These are phyloP conservation scores for Dicycla oo DNA, from an alignment of 2,888 invertebrate genomes.

Conservation along the genomic window DNA sequence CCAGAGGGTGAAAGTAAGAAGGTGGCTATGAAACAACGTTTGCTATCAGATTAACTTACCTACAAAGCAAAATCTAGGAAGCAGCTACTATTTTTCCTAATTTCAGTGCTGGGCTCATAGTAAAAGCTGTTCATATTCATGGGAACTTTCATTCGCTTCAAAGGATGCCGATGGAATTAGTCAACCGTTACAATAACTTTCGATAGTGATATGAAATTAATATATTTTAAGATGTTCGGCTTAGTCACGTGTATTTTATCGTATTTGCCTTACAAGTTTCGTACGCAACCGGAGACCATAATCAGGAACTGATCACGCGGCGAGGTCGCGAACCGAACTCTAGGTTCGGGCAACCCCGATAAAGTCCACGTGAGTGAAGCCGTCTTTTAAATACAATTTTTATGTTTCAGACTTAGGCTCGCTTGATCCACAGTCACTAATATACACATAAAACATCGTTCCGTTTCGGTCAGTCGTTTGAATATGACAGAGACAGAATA, in stretches of 20 bases:
- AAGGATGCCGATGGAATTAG: conserved; percentile 8
- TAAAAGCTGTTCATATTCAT: conserved; percentile 8
- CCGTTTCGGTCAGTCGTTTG: not conserved
- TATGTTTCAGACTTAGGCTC: not conserved
- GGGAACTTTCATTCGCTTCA: conserved; percentile 10
- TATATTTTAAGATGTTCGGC: conserved; percentile 14
- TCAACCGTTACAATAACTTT: conserved; percentile 1
- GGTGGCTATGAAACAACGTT: not conserved
- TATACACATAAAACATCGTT: not conserved
- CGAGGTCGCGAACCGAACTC: conserved; percentile 42
- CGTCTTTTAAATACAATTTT: not conserved
- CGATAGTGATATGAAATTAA: not conserved
- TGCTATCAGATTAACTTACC: not conserved
- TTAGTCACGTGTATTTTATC: conserved; percentile 31
- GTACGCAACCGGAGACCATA: conserved; percentile 26
- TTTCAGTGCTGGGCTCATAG: not conserved
- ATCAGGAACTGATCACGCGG: conserved; percentile 47
- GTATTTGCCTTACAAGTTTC: conserved; percentile 15
- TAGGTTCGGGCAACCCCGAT: conserved; percentile 41
- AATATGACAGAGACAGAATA: not conserved
- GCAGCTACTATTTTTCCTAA: not conserved
- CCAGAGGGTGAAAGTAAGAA: not conserved
- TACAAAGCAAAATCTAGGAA: not conserved
- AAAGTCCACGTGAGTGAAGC: conserved; percentile 27
- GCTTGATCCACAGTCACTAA: not conserved